A percentile compares a stretch with the other conserved stretches of the same genome.
These are phyloP conservation scores for Galeopterus variegatus DNA, from an alignment of 2,113 vertebrate species.

Conservation along the genomic window DNA sequence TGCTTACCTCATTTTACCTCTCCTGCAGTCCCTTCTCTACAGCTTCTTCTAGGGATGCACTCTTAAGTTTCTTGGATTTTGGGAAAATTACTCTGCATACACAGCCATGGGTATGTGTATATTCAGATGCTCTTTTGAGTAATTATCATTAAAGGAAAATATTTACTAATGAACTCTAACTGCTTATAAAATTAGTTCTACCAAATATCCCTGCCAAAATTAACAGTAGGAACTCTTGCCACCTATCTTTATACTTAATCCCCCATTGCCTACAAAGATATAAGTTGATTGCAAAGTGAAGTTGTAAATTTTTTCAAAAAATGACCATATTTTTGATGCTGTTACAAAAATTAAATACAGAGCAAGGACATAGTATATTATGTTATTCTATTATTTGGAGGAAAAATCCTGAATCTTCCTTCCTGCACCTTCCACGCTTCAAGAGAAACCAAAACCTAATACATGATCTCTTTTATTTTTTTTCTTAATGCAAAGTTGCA, in stretches of 20 bases:
- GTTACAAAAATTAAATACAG: neutral
- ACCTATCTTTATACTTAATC: neutral
- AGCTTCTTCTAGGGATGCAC: neutral
- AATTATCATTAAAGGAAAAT: neutral
- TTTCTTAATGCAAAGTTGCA: neutral
- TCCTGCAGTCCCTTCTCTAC: neutral
- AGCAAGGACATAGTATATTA: neutral
- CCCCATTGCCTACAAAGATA: neutral
- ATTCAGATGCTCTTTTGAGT: neutral
- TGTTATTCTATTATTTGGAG: neutral
- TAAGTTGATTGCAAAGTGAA: neutral
- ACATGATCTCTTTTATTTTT: too few species aligned
- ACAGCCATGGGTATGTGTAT: neutral
- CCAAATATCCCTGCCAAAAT: neutral
- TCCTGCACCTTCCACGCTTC: neutral
- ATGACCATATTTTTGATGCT: neutral
- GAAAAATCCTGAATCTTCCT: neutral
- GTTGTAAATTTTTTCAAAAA: neutral
- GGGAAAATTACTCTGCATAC: neutral
- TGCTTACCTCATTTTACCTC: neutral
- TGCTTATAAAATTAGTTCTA: neutral
- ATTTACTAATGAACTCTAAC: neutral
- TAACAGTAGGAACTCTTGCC: neutral
- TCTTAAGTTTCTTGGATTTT: neutral
- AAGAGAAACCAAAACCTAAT: neutral